Base-by-base conservation (phyloP, 92 coral and sea anemone species). In the Anthopleura xanthogrammica region DNA sequence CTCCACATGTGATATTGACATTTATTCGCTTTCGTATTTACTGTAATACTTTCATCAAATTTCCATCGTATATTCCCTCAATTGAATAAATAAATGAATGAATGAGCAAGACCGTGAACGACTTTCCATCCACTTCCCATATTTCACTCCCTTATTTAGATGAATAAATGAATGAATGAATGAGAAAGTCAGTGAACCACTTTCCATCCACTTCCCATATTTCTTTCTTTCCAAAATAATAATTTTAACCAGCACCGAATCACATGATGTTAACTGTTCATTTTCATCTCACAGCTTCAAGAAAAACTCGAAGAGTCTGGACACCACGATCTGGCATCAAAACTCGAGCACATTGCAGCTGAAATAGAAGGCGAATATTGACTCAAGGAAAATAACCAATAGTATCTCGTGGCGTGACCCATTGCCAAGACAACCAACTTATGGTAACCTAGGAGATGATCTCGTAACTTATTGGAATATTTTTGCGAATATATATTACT, bases 291-390 rank as follows among this genome's bases (percentile, higher is more conserved):
- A 17, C 75, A 93, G 97, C 94, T 93, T 39, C 97, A 93, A 85
- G 97, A 93, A 41, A 93, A 91, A 16, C 83, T 93, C 17, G 97
- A 93, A 73, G 97, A 93, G 77, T 46, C 91, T 2, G 94, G 88
- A 23, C 74, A 76, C 43, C 83, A 91, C n/a, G 79, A 89, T 23
- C 84, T 93, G 66, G 97, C 97, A 36, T 89, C 94, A 81, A 89
- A 88, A 80, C 95, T 93, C 24, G 94, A 93, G 79, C 95, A 89
- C 76, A 58, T 87, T 52, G 90, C 90, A 40, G 97, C 97, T 12
- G 87, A 87, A 43, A 89, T 93, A 74, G 87, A 90, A 23, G 97
- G 88, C 68, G 93, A 93, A 29, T 29, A 29, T 78, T 90, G 24
- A 40, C 41, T 1, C 74, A 36, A 68, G 41, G 24, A 58, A 68